Evolutionary conservation across 2,113 vertebrate species (phyloP), one percentile per base, ranked within the genome.

Genomic region (Hippocampus zosterae): DNA sequence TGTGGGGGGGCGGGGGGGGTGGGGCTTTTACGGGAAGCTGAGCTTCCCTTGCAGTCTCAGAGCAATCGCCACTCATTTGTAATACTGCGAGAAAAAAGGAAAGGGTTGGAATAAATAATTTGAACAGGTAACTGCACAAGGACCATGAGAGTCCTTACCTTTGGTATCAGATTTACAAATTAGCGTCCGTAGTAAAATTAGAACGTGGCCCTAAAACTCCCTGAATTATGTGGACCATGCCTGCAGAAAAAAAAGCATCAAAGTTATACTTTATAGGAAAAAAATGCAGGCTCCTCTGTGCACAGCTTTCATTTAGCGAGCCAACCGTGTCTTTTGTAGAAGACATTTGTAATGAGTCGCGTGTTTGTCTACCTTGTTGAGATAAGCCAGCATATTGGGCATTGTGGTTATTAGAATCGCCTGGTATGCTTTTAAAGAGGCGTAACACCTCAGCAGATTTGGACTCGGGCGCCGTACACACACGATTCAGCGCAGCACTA

Each of bases 331-430:
- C 82, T 84, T 82, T 86, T 37, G 79, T 76, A 60, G 50, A 72
- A 78, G 76, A 71, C 33, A 62, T 73, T 75, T 71, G 70, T 90
- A 89, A 92, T 91, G 89, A 91, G 83, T 75, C 71, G 73, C 53
- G 62, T 83, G 83, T 87, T 88, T 88, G 84, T 85, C 81, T 84
- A 80, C 83, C 80, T 79, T 52, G 72, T 71, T 42, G 71, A 87
- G 84, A 82, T 85, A 86, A 87, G 79, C 61, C 57, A 78, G 70
- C 72, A 62, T 72, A 59, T 77, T 41, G 77, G 69, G 73, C 57
- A 73, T 71, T 66, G 84, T 67, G 68, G 84, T 83, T 70, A 76
- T 85, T 65, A 77, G 77, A 79, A 84, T 88, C 84, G 85, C 76
- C 76, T 71, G 80, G 73, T 53, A 40, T 15, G 62, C 29, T 85